A percentile compares a stretch with the other conserved stretches of the same genome.
phyloP scores from a whole-genome alignment of 37 sponge, comb jelly and placozoan genomes.

The Eunapius fragilis region DNA sequence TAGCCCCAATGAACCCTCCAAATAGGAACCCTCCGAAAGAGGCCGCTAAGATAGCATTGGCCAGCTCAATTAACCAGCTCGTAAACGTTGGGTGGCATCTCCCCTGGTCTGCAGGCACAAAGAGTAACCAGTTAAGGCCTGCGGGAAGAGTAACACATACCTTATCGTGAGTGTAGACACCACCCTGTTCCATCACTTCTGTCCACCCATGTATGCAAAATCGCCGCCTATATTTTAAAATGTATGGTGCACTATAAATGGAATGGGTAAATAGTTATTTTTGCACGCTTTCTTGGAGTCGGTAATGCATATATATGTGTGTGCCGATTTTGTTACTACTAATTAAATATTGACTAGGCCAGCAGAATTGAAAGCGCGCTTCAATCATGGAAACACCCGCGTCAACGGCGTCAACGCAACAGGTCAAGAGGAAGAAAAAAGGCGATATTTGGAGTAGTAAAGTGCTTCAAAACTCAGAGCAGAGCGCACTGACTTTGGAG shows the following conservation, averaged over 20 bases:
- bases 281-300: no score
- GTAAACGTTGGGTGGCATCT: slow-evolving; percentile 23
- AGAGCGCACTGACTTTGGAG: neutral
- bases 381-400: no score
- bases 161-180: slow-evolving; percentile 35
- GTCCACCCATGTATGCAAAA: neutral
- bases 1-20: slow-evolving; percentile 66
- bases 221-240: no score
- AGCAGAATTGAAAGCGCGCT: neutral
- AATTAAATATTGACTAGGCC: no score
- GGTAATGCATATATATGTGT: no score
- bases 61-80: slow-evolving; percentile 41
- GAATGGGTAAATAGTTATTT: no score
- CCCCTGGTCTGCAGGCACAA: neutral
- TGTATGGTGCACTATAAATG: no score
- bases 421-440: neutral
- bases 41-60: slow-evolving; percentile 38
- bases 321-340: no score
- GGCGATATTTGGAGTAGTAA: neutral
- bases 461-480: neutral
- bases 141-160: neutral
- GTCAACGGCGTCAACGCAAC: neutral
- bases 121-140: neutral
- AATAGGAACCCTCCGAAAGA: slow-evolving; percentile 51
- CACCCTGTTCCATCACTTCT: slow-evolving; percentile 50